Percentiles rank a stretch among this genome's conserved stretches.
These are phyloP conservation scores for Hofmannophila pseudospretella DNA, from an alignment of 2,888 invertebrate genomes.

Conservation along the genomic window DNA sequence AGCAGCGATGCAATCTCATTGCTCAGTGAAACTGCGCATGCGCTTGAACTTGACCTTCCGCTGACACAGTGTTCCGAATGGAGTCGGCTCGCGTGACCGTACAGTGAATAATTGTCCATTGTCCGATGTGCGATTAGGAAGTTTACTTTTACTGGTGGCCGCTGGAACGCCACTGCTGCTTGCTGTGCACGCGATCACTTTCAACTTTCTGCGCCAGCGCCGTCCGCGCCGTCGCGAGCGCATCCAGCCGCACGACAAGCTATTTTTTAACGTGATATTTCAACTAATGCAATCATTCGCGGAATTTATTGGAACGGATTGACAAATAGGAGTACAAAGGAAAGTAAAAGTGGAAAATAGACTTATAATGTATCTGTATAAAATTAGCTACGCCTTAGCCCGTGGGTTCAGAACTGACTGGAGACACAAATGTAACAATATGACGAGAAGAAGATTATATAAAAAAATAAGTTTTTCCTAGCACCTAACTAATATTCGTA, in stretches of 20 bases:
- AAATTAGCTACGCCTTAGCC: too few species aligned
- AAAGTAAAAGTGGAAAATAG: slow-evolving; percentile 14
- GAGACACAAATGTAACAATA: too few species aligned
- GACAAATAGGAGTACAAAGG: slow-evolving; percentile 16
- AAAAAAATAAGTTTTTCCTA: too few species aligned
- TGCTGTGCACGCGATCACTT: slow-evolving; percentile 73
- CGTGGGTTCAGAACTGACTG: too few species aligned
- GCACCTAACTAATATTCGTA: too few species aligned
- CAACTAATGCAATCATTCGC: slow-evolving; percentile 21
- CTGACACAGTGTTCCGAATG: slow-evolving; percentile 48
- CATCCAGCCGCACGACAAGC: slow-evolving; percentile 18
- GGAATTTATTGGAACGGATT: slow-evolving; percentile 27
- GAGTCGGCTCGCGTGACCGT: slow-evolving; percentile 37
- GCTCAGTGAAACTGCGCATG: slow-evolving; percentile 2
- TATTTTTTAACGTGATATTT: slow-evolving; percentile 20
- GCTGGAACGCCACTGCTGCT: slow-evolving; percentile 45
- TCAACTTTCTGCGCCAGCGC: slow-evolving; percentile 54
- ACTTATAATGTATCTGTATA: too few species aligned
- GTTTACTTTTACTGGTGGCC: slow-evolving; percentile 63
- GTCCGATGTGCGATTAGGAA: slow-evolving; percentile 55
- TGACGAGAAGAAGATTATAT: too few species aligned
- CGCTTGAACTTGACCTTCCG: slow-evolving; percentile 38
- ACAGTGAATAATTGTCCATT: slow-evolving; percentile 34
- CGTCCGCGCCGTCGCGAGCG: slow-evolving; percentile 16
- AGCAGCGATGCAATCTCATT: neutral